Base-by-base conservation (phyloP, 2,888 invertebrate species). In the Urechis unicinctus region DNA sequence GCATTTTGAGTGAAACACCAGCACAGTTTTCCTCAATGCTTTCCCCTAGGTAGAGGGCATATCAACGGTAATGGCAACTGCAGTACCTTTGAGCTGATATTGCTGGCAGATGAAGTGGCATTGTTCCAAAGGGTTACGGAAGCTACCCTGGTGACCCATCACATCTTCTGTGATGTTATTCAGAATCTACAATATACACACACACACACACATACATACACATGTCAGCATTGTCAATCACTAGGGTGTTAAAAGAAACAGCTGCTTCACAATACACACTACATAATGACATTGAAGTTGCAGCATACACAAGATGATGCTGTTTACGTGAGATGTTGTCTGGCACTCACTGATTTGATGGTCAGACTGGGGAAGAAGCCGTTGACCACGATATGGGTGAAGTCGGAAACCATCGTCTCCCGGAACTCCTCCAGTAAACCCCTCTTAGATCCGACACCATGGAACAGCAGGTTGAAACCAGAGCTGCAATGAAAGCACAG, bases 341-440 rank as follows among this genome's bases (percentile, higher is more conserved):
- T 9, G n/a, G 13, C 17, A 60, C 70, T 68, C 68, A 84, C 84
- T 70, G 87, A 88, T 80, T 91, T 92, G 0, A 91, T 79, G 0
- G 89, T 88, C 50, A 94, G 80, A 60, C 90, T 89, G 1, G 94
- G 94, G 72, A 93, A 93, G 78, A 89, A 94, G 1, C 95, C 95
- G 78, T 95, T 92, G 1, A 95, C 81, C 25, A 91, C 87, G 49
- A 95, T 75, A 53, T 89, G 88, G 0, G 88, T 86, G 66, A 83
- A 81, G 30, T 85, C 78, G 1, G 77, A 67, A 87, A 63, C 74
- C 26, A 82, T 77, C 59, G 84, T 80, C 22, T 78, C 79, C 69
- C 88, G 86, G 76, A 95, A 94, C 59, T 85, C 80, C 61, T 88
- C 85, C 31, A 96, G 77, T 25, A 96, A 79, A 29, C 82, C 80